Conservation (phyloP, 1,140 invertebrate genomes). For the Rhopalosiphum maidis region DNA sequence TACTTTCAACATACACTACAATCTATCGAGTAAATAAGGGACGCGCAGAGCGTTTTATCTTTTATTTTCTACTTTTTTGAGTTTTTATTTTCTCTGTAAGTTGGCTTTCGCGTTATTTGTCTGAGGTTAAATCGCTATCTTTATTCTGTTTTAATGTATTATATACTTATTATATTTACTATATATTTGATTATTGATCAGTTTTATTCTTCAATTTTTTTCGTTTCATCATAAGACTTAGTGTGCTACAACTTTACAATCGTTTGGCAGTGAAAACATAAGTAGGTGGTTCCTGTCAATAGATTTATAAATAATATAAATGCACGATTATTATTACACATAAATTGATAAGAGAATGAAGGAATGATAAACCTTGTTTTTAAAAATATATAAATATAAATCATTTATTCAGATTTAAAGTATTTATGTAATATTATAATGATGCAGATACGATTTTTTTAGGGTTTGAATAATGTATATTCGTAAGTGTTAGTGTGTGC, state of each 20-base stretch:
- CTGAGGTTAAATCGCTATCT: neutral
- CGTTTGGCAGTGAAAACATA: neutral
- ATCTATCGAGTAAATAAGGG: neutral
- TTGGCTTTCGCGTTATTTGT: neutral
- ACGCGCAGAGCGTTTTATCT: neutral
- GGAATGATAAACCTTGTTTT: neutral
- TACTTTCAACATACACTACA: neutral
- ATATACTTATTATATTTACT: neutral
- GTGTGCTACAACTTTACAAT: neutral
- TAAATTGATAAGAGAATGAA: neutral
- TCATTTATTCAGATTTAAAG: neutral
- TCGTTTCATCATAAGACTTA: no score
- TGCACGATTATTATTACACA: neutral
- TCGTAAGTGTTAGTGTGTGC: neutral
- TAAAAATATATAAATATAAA: neutral
- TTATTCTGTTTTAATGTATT: neutral
- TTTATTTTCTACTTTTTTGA: neutral
- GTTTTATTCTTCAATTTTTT: no score
- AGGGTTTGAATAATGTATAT: neutral
- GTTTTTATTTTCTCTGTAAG: neutral
- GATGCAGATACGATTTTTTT: neutral
- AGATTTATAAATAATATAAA: neutral
- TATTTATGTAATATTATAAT: neutral
- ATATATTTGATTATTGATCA: no score
- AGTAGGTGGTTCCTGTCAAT: neutral